These are phyloP conservation scores for Actias luna DNA, from an alignment of 2,888 invertebrate genomes.

Conservation along the genomic window DNA sequence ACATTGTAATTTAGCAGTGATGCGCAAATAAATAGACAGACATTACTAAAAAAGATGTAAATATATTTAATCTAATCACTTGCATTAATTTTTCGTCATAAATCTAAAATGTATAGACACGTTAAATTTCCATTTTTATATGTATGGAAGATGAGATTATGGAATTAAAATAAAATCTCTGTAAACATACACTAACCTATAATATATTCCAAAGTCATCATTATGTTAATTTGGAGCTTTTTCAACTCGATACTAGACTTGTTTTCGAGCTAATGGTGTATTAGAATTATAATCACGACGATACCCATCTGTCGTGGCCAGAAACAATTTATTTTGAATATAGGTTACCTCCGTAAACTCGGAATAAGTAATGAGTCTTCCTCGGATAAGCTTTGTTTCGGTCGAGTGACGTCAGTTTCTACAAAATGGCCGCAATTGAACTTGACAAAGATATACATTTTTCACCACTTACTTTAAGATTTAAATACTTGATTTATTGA, in stretches of 20 bases:
- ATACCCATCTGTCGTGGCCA: constrained; percentile 65
- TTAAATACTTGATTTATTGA: no score
- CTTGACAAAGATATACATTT: neutral
- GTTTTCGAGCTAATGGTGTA: constrained; percentile 50
- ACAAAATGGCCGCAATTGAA: constrained; percentile 1
- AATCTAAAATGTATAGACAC: no score
- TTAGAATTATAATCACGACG: constrained; percentile 56
- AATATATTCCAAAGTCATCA: constrained; percentile 47
- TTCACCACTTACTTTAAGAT: no score
- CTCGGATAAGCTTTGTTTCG: constrained; percentile 21
- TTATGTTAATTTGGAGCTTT: constrained; percentile 65
- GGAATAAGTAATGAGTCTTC: constrained; percentile 33
- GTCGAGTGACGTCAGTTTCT: neutral
- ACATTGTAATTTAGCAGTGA: no score
- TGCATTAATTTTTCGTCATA: no score
- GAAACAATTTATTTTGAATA: constrained; percentile 48
- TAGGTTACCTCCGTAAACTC: constrained; percentile 39
- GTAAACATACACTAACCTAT: constrained; percentile 31
- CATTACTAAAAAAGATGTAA: no score
- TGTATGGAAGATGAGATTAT: no score
- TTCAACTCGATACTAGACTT: constrained; percentile 55
- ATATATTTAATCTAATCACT: no score
- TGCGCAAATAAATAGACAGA: no score
- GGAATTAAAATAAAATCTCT: no score
- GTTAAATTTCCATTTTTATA: no score